Evolutionary conservation across 2,113 vertebrate species (phyloP), one percentile per base, ranked within the genome.

Genomic region (Scatophagus argus): DNA sequence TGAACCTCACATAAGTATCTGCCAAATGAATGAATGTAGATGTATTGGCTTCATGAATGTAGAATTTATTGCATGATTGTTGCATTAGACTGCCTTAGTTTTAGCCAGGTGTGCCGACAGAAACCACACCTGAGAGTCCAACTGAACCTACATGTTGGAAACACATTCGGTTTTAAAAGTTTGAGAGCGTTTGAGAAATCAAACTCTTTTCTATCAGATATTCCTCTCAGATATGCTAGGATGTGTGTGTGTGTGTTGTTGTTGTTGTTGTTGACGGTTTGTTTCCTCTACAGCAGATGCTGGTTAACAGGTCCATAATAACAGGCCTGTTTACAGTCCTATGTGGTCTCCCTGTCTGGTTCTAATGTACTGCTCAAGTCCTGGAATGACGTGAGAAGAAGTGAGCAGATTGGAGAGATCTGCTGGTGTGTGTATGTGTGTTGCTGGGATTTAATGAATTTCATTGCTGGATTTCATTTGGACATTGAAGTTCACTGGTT

Each of bases 301-400:
- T 81, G 86, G 39, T 83, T 84, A 79, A 81, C 87, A 91, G 89
- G 85, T 88, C 77, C 54, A 63, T 85, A 87, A 86, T 79, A 91
- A 72, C 61, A 49, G 77, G 65, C 77, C 84, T 90, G 90, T 92
- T 93, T 92, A 88, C 84, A 88, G 87, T 83, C 79, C 63, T 46
- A 63, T 90, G 90, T 62, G 85, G 79, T 91, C 87, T 79, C 68
- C 32, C 65, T 41, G 88, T 90, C 92, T 94, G 92, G 79, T 91
- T 94, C 87, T 89, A 82, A 93, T 91, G 91, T 87, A 91, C 83
- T 81, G 79, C 79, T 85, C 27, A 74, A 52, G 72, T 76, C 65
- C 70, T 74, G 76, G 59, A 25, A 71, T 77, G 32, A 81, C 52
- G 80, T 77, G 77, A 81, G 78, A 85, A 74, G 65, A 66, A 74